phyloP scores from a whole-genome alignment of 2,888 invertebrate genomes.

The Habrosyne pyritoides region DNA sequence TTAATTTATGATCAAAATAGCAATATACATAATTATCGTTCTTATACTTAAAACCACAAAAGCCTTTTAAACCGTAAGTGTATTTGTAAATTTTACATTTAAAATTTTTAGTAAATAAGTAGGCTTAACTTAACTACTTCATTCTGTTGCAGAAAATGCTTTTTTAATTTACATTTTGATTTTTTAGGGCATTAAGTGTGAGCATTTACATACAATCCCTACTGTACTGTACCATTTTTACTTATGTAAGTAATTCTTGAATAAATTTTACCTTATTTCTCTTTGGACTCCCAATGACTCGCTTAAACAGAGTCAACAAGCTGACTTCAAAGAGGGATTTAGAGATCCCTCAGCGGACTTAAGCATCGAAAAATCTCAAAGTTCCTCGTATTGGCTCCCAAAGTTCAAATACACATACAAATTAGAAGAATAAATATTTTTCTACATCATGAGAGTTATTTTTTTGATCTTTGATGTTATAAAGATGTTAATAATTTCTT shows the following conservation, averaged over 20 bases:
- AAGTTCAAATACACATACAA: conserved; percentile 16
- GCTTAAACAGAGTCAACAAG: conserved; percentile 25
- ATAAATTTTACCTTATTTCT: conserved; percentile 9
- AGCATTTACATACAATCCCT: conserved; percentile 1
- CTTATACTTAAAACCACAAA: too few relatives aligned
- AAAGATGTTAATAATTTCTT: neutral
- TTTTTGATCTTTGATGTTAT: conserved; percentile 5
- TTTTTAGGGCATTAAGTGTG: too few relatives aligned
- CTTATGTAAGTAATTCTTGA: conserved; percentile 3
- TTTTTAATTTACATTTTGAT: too few relatives aligned
- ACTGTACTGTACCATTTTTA: conserved; percentile 3
- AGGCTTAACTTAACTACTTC: too few relatives aligned
- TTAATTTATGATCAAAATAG: too few relatives aligned
- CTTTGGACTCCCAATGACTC: conserved; percentile 15
- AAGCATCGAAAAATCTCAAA: conserved; percentile 22
- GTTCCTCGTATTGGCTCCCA: conserved; percentile 19
- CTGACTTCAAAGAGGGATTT: conserved; percentile 17
- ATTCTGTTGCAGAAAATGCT: too few relatives aligned
- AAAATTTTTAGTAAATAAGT: too few relatives aligned
- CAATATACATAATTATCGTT: too few relatives aligned
- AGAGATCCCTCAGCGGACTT: conserved; percentile 15
- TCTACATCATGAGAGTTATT: neutral
- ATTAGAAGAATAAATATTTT: neutral
- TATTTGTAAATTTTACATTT: too few relatives aligned
- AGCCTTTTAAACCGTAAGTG: too few relatives aligned